Evolutionary conservation across 2,797 vertebrate species (phyloP).

Genomic region (Dermochelys coriacea): DNA sequence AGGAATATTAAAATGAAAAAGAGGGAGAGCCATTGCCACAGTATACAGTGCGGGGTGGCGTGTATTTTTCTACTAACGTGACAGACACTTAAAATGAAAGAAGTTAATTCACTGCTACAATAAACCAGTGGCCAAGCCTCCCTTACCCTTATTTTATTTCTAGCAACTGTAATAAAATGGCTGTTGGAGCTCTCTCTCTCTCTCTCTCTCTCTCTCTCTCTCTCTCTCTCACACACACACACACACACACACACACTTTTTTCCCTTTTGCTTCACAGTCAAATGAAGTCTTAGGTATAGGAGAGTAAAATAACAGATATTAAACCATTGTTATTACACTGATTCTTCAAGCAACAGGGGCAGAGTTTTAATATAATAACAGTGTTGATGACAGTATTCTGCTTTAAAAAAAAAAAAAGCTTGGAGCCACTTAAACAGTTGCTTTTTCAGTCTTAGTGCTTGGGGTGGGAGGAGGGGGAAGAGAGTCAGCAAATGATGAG

Average conservation of each 20-base stretch:
- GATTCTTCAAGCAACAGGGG: neutral
- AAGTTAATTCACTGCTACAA: slow-evolving; percentile 69
- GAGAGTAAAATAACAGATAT: slow-evolving; percentile 79
- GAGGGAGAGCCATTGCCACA: slow-evolving; percentile 38
- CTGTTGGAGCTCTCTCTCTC: slow-evolving; percentile 78
- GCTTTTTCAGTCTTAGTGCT: neutral
- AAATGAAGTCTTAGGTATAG: slow-evolving; percentile 82
- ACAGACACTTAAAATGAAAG: slow-evolving; percentile 79
- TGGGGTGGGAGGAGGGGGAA: no score
- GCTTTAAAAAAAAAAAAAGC: slow-evolving; percentile 14
- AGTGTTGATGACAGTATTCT: neutral
- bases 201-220: slow-evolving; percentile 17
- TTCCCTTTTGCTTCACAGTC: slow-evolving; percentile 51
- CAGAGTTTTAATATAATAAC: neutral
- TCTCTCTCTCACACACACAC: neutral
- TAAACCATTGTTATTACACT: slow-evolving; percentile 51
- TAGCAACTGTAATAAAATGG: slow-evolving; percentile 82
- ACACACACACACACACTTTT: neutral
- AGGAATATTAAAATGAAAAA: slow-evolving; percentile 73
- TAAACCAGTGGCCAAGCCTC: slow-evolving; percentile 68
- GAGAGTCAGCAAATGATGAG: neutral
- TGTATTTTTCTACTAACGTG: slow-evolving; percentile 79
- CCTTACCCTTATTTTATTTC: slow-evolving; percentile 73
- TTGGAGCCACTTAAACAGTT: neutral
- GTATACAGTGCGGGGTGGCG: slow-evolving; percentile 48